Conservation (phyloP, 53 echinoderm and acorn worm genomes). For the Astropecten irregularis region DNA sequence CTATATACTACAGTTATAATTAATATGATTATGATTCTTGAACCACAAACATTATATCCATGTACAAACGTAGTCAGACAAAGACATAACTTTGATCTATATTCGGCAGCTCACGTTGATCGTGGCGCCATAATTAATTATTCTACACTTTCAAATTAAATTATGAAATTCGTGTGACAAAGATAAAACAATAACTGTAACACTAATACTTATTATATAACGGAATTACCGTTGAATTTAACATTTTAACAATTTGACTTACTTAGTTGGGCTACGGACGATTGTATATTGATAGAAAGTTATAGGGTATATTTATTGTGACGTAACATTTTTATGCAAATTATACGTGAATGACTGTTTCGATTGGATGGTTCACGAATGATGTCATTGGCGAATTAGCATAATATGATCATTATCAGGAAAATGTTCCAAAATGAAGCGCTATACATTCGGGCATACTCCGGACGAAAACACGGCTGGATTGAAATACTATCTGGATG, state of each 20-base stretch:
- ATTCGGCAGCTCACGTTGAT: conserved; percentile 21
- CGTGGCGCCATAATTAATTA: not conserved
- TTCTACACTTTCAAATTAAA: conserved; percentile 1
- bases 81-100: conserved; percentile 11
- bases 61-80: conserved; percentile 27
- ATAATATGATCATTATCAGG: not conserved
- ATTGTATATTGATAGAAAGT: conserved; percentile 4
- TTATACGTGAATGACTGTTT: conserved; percentile 25
- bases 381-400: not conserved
- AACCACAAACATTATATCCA: conserved; percentile 27
- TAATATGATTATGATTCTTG: conserved; percentile 11
- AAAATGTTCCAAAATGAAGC: not conserved
- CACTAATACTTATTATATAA: no score
- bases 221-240: no score
- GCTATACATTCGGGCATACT: no score
- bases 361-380: not conserved
- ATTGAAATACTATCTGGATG: no score
- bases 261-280: conserved; percentile 39
- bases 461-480: no score
- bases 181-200: conserved; percentile 1
- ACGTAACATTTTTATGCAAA: conserved; percentile 49
- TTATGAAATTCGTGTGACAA: conserved; percentile 7
- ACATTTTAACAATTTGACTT: conserved; percentile 11
- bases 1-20: not conserved
- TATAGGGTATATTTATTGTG: conserved; percentile 21